Base-by-base conservation (phyloP, 2,888 invertebrate species). In the Electrophaes corylata region DNA sequence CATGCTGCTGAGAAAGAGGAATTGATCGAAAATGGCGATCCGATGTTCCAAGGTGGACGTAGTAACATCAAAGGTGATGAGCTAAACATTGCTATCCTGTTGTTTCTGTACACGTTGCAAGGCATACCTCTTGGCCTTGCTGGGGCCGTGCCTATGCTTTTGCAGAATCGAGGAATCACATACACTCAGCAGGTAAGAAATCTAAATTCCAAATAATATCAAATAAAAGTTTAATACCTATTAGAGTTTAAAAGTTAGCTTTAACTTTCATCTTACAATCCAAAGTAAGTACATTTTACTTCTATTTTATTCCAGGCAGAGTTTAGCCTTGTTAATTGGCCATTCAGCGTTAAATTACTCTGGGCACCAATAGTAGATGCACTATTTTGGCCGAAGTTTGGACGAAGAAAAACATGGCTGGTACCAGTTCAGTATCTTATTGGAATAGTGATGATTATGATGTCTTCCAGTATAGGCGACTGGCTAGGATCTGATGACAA, bases 351-450 rank as follows among this genome's bases (percentile, higher is more conserved):
- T 41, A 99, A 99, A 85, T 89, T 99, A 41, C 81, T 99, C 55
- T 99, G 99, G 99, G 99, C 99, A 0, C 99, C 99, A 1, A 94
- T 99, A 68, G 99, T 99, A 3, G 99, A 99, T 88, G 96, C 98
- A 0, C 82, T 98, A 44, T 99, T 96, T 81, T 94, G 95, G 65
- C 91, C 94, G 8, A 90, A 93, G 62, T 96, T 99, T 86, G 99
- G 99, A 0, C 93, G 99, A 19, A 92, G 99, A 60, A 99, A 99
- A 92, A 97, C 97, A 4, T 97, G 97, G 97, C 93, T 99, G 12
- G 96, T 99, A 39, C 99, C 99, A 0, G 95, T 96, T 1, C 99
- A 99, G 80, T 98, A 98, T 85, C 86, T 98, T 10, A 96, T 97
- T 77, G 98, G 98, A 4, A 76, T 95, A 35, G 97, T 97, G 70